A percentile compares a stretch with the other conserved stretches of the same genome.
Evolutionary conservation across 2,888 invertebrate species (phyloP).

Genomic region (Dione vanillae): DNA sequence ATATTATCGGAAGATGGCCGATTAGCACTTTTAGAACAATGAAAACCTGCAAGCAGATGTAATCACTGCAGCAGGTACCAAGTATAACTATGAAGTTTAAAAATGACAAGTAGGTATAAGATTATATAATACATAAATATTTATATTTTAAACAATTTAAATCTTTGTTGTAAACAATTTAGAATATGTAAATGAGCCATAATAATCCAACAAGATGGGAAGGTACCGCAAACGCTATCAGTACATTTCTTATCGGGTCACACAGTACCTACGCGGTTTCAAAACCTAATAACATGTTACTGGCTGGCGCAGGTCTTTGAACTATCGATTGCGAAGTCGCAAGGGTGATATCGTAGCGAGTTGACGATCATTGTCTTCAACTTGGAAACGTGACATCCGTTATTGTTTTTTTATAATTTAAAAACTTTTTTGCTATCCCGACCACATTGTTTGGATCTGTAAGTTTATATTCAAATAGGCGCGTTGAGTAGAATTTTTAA

Average conservation of each 20-base stretch:
- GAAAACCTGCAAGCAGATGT: constrained; percentile 3
- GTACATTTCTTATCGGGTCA: constrained; percentile 27
- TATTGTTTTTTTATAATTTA: constrained; percentile 36
- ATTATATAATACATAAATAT: too few relatives aligned
- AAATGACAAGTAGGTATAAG: not conserved
- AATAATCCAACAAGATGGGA: not conserved
- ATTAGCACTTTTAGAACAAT: constrained; percentile 27
- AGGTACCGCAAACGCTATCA: constrained; percentile 19
- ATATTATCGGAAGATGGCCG: constrained; percentile 22
- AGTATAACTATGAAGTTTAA: not conserved
- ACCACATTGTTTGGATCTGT: not conserved
- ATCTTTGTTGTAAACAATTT: too few relatives aligned
- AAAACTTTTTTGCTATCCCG: constrained; percentile 6
- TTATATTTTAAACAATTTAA: too few relatives aligned
- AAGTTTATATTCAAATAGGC: not conserved
- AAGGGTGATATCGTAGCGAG: constrained; percentile 42
- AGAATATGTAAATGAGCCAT: not conserved
- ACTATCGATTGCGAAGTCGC: constrained; percentile 62
- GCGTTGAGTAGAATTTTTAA: not conserved
- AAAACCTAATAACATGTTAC: constrained; percentile 61
- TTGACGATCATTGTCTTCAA: constrained; percentile 36
- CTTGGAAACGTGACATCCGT: constrained; percentile 44
- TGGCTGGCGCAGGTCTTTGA: constrained; percentile 56
- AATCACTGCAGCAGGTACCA: not conserved
- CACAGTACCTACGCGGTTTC: constrained; percentile 37